Conservation (phyloP, 2,113 vertebrate genomes). For the Euleptes europaea region DNA sequence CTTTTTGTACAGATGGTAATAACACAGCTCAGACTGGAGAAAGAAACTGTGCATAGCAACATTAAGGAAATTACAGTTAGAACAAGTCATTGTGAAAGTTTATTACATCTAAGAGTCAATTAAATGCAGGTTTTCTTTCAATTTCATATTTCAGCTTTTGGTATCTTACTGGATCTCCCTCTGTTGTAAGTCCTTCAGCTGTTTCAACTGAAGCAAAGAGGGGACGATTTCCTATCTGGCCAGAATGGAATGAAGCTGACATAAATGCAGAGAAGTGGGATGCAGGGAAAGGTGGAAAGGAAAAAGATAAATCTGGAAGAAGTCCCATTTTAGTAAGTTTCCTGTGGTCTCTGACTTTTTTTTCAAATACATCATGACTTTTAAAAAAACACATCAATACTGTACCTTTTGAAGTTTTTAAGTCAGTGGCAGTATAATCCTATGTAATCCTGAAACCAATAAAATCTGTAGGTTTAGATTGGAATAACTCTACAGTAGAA, state of each 20-base stretch:
- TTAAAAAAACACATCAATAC: too few relatives aligned
- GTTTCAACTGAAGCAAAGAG: conserved; percentile 56
- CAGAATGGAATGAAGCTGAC: conserved; percentile 91
- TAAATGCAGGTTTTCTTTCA: not conserved
- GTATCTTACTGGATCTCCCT: conserved; percentile 60
- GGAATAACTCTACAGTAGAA: too few relatives aligned
- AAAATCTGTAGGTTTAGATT: too few relatives aligned
- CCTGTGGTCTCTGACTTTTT: not conserved
- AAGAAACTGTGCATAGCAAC: not conserved
- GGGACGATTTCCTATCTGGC: conserved; percentile 81
- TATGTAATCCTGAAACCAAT: too few relatives aligned
- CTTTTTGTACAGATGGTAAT: not conserved
- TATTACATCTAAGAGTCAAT: not conserved
- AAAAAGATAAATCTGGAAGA: conserved; percentile 79
- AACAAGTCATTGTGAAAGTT: not conserved
- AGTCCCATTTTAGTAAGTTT: conserved; percentile 75
- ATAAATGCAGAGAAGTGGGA: conserved; percentile 92
- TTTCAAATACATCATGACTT: too few relatives aligned
- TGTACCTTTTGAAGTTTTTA: too few relatives aligned
- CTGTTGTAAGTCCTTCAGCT: conserved; percentile 25
- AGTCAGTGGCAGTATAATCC: too few relatives aligned
- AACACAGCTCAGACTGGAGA: not conserved
- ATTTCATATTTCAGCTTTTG: conserved; percentile 11
- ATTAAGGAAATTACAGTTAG: not conserved
- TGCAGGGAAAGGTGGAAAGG: conserved; percentile 76